A percentile compares a stretch with the other conserved stretches of the same genome.
These are phyloP conservation scores for Aurelia aurita DNA, from an alignment of 30 jellyfish, hydroid and myxozoan species.

Conservation along the genomic window DNA sequence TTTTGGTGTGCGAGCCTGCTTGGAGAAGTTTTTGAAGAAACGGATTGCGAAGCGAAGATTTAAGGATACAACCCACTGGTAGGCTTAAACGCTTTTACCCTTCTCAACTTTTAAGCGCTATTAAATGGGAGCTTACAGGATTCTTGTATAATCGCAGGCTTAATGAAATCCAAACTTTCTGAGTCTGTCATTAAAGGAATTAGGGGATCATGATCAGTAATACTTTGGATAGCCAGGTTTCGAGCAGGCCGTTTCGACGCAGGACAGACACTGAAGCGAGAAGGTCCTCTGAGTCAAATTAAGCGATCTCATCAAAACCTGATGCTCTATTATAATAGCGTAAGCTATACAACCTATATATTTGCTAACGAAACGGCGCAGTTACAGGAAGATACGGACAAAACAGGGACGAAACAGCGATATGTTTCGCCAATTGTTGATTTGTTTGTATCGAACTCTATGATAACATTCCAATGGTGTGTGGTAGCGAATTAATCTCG, in stretches of 20 bases:
- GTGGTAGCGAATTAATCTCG: no score
- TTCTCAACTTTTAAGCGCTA: slow-evolving; percentile 67
- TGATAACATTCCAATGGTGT: no score
- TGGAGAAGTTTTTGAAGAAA: neutral
- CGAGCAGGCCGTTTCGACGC: neutral
- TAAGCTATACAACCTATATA: no score
- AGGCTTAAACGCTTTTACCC: slow-evolving; percentile 42
- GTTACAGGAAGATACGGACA: no score
- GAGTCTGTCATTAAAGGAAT: slow-evolving; percentile 33
- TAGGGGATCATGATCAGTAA: neutral
- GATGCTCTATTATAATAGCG: no score
- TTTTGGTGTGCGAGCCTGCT: neutral
- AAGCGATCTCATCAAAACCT: no score
- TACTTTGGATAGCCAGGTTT: slow-evolving; percentile 20
- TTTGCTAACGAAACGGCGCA: no score
- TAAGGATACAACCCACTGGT: slow-evolving; percentile 13
- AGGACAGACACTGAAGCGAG: neutral
- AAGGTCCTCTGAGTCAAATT: no score
- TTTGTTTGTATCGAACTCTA: no score
- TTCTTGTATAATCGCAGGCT: slow-evolving; percentile 73
- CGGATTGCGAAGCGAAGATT: neutral
- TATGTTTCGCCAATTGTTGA: no score
- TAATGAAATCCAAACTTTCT: slow-evolving; percentile 72
- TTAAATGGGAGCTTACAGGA: slow-evolving; percentile 53
- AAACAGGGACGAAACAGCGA: no score